Evolutionary conservation across 2,797 vertebrate genomes (phyloP).

Genomic region (Adelosebastes latens): DNA sequence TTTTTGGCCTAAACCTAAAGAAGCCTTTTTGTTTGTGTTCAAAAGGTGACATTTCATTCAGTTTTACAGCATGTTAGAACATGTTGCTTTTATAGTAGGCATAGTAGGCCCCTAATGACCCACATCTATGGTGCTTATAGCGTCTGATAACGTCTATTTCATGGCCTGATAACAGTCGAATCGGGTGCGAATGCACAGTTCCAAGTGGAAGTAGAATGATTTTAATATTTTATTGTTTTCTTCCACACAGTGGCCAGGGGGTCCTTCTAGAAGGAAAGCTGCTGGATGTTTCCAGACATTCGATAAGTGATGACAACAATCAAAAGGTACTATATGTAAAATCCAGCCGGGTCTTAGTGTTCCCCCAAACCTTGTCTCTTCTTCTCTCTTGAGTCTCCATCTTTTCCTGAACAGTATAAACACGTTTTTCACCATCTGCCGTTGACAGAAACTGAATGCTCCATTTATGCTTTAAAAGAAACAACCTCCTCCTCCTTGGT

Average conservation of each 20-base stretch:
- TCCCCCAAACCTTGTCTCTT: neutral
- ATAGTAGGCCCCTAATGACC: too few species aligned
- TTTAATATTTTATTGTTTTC: neutral
- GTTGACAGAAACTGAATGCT: neutral
- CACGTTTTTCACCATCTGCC: neutral
- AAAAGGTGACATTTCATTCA: too few species aligned
- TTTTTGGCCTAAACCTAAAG: too few species aligned
- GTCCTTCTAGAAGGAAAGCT: constrained; percentile 87
- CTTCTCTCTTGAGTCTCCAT: too few species aligned
- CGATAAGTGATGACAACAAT: constrained; percentile 76
- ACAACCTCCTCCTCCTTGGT: neutral
- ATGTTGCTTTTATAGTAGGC: too few species aligned
- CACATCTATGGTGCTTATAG: too few species aligned
- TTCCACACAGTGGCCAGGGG: constrained; percentile 80
- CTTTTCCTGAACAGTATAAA: neutral
- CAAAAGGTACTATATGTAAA: constrained; percentile 79
- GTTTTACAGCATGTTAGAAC: too few species aligned
- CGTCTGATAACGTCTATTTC: too few species aligned
- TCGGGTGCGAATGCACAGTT: neutral
- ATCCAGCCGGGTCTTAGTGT: neutral
- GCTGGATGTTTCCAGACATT: constrained; percentile 87
- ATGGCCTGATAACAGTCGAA: too few species aligned
- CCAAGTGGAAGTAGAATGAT: neutral
- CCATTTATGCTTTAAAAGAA: neutral
- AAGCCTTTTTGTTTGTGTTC: too few species aligned